Evolutionary conservation across 2,113 vertebrate species (phyloP), one percentile per base, ranked within the genome.

Genomic region (Burhinus bistriatus): DNA sequence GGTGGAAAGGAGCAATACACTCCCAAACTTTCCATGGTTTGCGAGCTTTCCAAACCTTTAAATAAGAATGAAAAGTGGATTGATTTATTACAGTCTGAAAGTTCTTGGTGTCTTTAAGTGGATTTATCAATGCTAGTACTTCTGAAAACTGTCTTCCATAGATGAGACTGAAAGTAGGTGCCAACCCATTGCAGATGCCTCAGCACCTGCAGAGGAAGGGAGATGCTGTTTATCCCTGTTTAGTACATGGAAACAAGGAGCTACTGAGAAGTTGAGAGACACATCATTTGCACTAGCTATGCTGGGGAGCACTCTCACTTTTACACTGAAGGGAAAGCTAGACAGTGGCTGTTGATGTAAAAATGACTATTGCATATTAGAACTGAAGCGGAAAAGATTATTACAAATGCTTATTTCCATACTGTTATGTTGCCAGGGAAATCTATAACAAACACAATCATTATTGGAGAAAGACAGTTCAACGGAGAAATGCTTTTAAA

Each of bases 371-470:
- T 90, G 83, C 15, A 26, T 49, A 90, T 42, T 52, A 72, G 73
- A 89, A 42, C n/a, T 57, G 59, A 96, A 95, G 75, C 8, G 44
- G 72, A 94, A 97, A 78, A 72, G n/a, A 68, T 83, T 34, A 62
- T 58, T 70, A 25, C 11, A 94, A 61, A 80, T 80, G 89, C 77
- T 86, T 77, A 77, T 95, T 97, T 94, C 71, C 26, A 89, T 59
- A 54, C n/a, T 59, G 70, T 80, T 92, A 49, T 45, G 57, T 72
- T 89, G 71, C 58, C 66, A 81, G 64, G 44, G 88, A 83, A 93
- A 90, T 82, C 22, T 49, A 59, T 30, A 84, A 57, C 21, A 95
- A 91, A 87, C 64, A 82, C 2, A 3, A 19, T 30, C 47, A 32
- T 82, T 83, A 68, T 19, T 77, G 62, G 65, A 83, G 78, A 89